Evolutionary conservation across 1,140 invertebrate species (phyloP).

Genomic region (Mya arenaria): DNA sequence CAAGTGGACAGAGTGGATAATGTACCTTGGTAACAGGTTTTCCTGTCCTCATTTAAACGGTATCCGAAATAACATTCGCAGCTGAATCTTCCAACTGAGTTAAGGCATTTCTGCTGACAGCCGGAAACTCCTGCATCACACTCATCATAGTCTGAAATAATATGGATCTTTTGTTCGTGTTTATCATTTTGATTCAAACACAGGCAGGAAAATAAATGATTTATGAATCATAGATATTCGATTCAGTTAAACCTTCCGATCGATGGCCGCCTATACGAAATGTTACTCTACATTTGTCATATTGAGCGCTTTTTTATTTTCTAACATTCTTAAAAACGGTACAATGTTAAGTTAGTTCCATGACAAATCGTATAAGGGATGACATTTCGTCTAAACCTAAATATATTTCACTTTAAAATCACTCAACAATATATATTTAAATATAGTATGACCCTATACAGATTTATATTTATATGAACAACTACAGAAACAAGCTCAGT

Average conservation of each 20-base stretch:
- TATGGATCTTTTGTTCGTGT: not conserved
- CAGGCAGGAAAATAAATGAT: not conserved
- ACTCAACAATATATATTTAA: no score
- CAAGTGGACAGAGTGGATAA: not conserved
- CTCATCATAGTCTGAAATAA: constrained; percentile 37
- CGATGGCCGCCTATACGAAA: not conserved
- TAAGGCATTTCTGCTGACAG: constrained; percentile 27
- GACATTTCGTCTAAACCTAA: no score
- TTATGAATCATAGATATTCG: not conserved
- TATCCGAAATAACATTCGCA: constrained; percentile 45
- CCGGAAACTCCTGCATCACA: constrained; percentile 6
- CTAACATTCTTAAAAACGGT: not conserved
- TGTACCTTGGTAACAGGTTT: constrained; percentile 34
- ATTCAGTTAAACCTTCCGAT: no score
- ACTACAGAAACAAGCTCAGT: no score
- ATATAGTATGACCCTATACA: no score
- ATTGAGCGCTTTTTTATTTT: not conserved
- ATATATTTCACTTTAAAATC: no score
- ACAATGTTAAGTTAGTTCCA: no score
- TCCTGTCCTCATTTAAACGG: constrained; percentile 1
- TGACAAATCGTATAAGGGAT: no score
- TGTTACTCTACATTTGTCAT: not conserved
- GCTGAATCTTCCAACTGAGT: not conserved
- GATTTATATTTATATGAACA: no score
- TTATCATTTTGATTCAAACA: not conserved